Base-by-base conservation (phyloP, 2,888 invertebrate species). In the Cistogaster globosa region DNA sequence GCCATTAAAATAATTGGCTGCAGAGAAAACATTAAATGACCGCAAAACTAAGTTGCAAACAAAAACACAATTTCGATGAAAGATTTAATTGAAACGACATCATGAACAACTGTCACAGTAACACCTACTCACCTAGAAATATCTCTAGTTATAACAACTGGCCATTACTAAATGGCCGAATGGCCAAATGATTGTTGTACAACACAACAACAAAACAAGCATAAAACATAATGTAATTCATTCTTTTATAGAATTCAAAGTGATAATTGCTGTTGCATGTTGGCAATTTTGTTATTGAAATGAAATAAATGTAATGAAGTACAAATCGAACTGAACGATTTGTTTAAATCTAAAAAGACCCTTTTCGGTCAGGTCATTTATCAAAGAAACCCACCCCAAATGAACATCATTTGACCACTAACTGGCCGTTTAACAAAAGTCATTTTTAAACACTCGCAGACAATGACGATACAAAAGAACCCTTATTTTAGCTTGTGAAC, bases 231-330 rank as follows among this genome's bases (percentile, higher is more conserved):
- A 74, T 68, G 58, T 72, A 51, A 62, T 36, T 63, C 62, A 81
- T 74, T 84, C 62, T 7, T 57, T 77, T 77, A 77, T 22, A 1
- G 45, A 79, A 77, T 36, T 22, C 14, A 8, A 68, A 68, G 78
- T 77, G 76, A 85, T 85, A 81, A 85, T 81, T 85, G 77, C 58
- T 85, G 69, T 18, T 32, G 6, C 5, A 53, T 82, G 63, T 76
- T 63, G 48, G 3, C 51, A 55, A 51, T 72, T 71, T 76, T 65
- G 76, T 76, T 76, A 45, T 18, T 81, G 63, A 5, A 55, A 62
- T 57, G 26, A 53, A 62, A 45, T 16, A 32, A 62, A 32, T 32
- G 32, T 32, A 32, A 32, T 32, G 32, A 32, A 32, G 4, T 32
- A 32, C 32, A 32, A 32, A 32, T 32, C 32, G 32, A 32, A 32